Conservation (phyloP, 2,797 vertebrate species). For the Octomys mimax region DNA sequence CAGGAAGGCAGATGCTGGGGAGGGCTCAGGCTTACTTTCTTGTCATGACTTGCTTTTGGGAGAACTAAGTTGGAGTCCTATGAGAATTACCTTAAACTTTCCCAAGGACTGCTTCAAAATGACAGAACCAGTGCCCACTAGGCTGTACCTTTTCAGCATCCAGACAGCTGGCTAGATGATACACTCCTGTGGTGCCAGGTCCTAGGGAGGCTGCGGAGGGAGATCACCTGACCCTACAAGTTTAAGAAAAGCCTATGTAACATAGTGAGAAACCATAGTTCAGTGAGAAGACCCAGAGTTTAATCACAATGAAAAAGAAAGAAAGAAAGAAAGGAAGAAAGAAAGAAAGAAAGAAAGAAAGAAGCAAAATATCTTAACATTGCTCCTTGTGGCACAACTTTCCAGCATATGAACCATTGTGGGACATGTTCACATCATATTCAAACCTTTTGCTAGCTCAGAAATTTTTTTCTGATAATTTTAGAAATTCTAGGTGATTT, state of each 20-base stretch:
- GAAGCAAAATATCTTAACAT: not conserved
- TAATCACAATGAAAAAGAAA: not conserved
- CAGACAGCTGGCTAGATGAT: not conserved
- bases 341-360: not conserved
- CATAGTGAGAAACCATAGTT: not conserved
- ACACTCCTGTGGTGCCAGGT: not conserved
- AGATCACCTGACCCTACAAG: not conserved
- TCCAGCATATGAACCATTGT: not conserved
- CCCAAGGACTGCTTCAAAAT: not conserved
- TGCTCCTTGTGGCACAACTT: not conserved
- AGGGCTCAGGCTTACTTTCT: not conserved
- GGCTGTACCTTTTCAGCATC: not conserved
- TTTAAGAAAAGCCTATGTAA: not conserved
- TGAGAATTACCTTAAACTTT: not conserved
- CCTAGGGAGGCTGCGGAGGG: not conserved
- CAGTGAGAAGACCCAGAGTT: not conserved
- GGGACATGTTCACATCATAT: not conserved
- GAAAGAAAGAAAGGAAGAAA: too few relatives aligned
- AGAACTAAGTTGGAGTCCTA: not conserved
- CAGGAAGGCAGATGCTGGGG: not conserved
- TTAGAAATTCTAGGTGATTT: conserved; percentile 20
- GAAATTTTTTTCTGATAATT: not conserved
- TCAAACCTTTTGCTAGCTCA: not conserved
- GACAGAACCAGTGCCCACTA: not conserved
- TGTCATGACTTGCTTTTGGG: not conserved